Conservation (phyloP, 2,888 invertebrate species). For the Drosophila kokeensis region DNA sequence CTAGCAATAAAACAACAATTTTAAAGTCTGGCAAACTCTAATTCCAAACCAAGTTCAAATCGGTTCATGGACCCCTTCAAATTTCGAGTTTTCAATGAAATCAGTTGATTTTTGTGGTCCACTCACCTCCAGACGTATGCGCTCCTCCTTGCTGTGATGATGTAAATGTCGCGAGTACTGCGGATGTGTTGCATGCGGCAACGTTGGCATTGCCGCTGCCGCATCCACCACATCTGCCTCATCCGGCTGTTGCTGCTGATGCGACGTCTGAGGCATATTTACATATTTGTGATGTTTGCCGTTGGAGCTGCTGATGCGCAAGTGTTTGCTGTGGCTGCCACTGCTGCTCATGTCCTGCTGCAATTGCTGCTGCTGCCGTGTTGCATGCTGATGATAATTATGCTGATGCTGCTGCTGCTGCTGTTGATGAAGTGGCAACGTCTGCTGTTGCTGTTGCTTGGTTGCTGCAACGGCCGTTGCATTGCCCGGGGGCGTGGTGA, state of each 20-base stretch:
- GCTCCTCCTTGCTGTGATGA: conserved; percentile 77
- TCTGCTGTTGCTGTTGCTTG: conserved; percentile 52
- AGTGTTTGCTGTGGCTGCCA: conserved; percentile 73
- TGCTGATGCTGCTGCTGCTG: conserved; percentile 32
- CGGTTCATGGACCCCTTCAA: background rate
- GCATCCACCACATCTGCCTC: conserved; percentile 66
- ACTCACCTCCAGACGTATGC: conserved; percentile 84
- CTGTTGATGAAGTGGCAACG: conserved; percentile 52
- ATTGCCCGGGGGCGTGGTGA: conserved; percentile 77
- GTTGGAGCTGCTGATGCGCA: conserved; percentile 71
- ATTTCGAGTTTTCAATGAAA: conserved; percentile 2
- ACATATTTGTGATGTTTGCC: conserved; percentile 67
- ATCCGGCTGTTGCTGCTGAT: conserved; percentile 32
- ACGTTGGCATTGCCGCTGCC: conserved; percentile 51
- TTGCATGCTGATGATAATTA: conserved; percentile 49
- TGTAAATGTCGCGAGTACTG: conserved; percentile 68
- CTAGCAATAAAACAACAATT: background rate
- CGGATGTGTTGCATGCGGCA: conserved; percentile 48
- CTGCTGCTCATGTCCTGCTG: conserved; percentile 67
- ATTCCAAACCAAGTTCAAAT: background rate
- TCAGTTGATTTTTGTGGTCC: background rate
- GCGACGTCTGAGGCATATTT: conserved; percentile 56
- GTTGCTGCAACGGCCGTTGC: conserved; percentile 58
- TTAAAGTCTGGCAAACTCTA: background rate
- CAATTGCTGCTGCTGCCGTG: conserved; percentile 52